Conservation (phyloP, 2,113 vertebrate species). For the Trachemys scripta region DNA sequence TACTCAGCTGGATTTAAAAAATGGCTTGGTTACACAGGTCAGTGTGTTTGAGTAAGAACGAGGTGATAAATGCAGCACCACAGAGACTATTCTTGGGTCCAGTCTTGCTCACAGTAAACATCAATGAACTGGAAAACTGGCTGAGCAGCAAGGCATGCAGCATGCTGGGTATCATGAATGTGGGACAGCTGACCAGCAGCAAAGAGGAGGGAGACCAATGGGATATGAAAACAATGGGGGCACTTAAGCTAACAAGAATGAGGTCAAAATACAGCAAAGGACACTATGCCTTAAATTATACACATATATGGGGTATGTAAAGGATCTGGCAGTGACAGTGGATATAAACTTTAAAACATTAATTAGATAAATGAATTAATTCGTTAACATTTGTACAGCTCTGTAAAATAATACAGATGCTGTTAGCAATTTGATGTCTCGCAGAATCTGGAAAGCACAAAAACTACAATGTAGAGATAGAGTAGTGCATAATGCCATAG, state of each 20-base stretch:
- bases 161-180: not conserved
- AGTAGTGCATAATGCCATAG: not conserved
- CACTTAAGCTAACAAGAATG: not conserved
- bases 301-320: not conserved
- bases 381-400: conserved; percentile 14
- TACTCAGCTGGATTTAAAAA: conserved; percentile 19
- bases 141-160: not conserved
- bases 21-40: conserved; percentile 12
- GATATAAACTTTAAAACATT: not conserved
- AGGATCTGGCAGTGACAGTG: not conserved
- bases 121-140: not conserved
- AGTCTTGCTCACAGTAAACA: not conserved
- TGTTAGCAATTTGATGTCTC: not conserved
- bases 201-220: not conserved
- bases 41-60: conserved; percentile 2
- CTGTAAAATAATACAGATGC: conserved; percentile 7
- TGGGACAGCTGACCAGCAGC: not conserved
- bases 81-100: not conserved
- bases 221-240: not conserved
- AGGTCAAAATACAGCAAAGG: not conserved
- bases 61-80: conserved; percentile 9
- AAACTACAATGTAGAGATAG: not conserved
- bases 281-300: not conserved
- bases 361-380: not conserved
- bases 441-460: conserved; percentile 17